phyloP scores from a whole-genome alignment of 2,113 vertebrate species.

The Smithornis capensis region DNA sequence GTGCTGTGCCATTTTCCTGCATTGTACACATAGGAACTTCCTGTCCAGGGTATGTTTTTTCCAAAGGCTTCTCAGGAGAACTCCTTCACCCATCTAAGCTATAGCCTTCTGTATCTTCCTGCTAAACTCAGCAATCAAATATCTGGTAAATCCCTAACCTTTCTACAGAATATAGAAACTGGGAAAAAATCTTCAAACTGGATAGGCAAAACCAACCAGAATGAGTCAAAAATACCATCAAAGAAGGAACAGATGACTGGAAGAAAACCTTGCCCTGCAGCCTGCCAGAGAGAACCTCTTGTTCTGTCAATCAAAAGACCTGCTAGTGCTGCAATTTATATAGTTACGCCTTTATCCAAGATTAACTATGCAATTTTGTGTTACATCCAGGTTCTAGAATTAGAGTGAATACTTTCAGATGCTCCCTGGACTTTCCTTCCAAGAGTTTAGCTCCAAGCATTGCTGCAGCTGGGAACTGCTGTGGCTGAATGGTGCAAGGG shows the following conservation, averaged over 20 bases:
- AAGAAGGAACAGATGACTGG: not conserved
- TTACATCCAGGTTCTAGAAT: not conserved
- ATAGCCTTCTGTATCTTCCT: not conserved
- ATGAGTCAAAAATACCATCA: not conserved
- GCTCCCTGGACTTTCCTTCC: not conserved
- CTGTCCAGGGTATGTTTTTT: not conserved
- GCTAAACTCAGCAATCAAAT: not conserved
- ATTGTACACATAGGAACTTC: not conserved
- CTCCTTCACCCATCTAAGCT: not conserved
- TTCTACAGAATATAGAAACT: not conserved
- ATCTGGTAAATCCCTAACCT: not conserved
- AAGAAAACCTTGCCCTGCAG: not conserved
- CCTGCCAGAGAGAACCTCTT: not conserved
- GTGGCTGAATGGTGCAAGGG: not conserved
- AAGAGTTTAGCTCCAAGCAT: not conserved
- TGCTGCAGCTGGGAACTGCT: not conserved
- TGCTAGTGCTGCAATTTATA: not conserved
- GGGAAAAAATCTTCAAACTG: not conserved
- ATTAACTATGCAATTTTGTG: not conserved
- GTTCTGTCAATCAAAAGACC: not conserved
- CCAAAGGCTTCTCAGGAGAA: not conserved
- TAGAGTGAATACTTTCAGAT: not conserved
- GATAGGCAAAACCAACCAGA: not conserved
- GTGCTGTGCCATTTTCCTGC: not conserved
- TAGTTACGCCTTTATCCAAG: not conserved